These are phyloP conservation scores for Luperina nickerlii DNA, from an alignment of 2,888 invertebrate genomes.

Conservation along the genomic window DNA sequence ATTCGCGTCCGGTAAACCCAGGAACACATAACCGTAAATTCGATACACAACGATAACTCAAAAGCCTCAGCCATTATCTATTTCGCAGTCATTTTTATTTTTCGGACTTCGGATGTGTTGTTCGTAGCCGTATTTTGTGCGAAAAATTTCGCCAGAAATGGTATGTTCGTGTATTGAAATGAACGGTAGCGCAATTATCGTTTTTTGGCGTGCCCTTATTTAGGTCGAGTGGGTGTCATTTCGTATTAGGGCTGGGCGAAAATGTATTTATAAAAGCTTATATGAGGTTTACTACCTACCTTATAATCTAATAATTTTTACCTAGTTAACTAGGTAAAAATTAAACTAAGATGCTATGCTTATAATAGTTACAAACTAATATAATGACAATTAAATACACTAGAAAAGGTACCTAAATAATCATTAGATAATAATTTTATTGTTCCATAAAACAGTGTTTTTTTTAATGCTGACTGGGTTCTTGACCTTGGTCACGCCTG, in stretches of 20 bases:
- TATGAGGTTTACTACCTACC: too few relatives aligned
- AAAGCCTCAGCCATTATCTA: slow-evolving; percentile 59
- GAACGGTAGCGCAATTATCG: slow-evolving; percentile 19
- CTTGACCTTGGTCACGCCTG: too few relatives aligned
- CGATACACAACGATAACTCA: slow-evolving; percentile 52
- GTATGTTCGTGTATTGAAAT: slow-evolving; percentile 3
- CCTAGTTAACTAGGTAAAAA: background rate
- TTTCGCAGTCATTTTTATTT: slow-evolving; percentile 60
- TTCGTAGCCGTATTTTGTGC: slow-evolving; percentile 36
- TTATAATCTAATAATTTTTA: too few relatives aligned
- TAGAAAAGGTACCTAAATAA: too few relatives aligned
- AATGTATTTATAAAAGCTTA: background rate
- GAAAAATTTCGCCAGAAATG: slow-evolving; percentile 26
- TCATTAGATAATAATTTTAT: too few relatives aligned
- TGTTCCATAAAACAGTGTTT: too few relatives aligned
- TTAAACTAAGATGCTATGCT: background rate
- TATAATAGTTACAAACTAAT: background rate
- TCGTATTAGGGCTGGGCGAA: background rate
- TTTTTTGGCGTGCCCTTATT: slow-evolving; percentile 15
- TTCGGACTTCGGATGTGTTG: slow-evolving; percentile 30
- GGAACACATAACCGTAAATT: slow-evolving; percentile 64
- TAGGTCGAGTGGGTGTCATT: slow-evolving; percentile 25
- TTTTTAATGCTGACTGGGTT: too few relatives aligned
- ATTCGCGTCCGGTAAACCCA: slow-evolving; percentile 37
- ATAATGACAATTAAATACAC: too few relatives aligned